Base-by-base conservation (phyloP, 2,888 invertebrate species). In the Oligia fasciuncula region DNA sequence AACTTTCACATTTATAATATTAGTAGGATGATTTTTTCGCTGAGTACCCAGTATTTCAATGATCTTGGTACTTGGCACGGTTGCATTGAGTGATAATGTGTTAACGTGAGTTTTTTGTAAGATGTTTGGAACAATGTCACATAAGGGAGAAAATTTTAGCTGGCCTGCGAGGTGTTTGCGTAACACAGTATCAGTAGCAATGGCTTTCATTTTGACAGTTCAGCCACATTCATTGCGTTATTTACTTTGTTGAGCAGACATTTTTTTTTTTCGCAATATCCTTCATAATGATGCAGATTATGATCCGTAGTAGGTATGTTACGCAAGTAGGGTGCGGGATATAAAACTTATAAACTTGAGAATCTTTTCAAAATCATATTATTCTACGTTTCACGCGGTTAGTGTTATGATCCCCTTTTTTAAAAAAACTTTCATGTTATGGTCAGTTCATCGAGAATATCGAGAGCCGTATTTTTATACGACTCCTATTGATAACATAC, bases 381-480 rank as follows among this genome's bases (percentile, higher is more conserved):
- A n/a, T n/a, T 78, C 17, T 19, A 46, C n/a, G 1, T 46, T 57
- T 70, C 14, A 80, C 14, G 23, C 9, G 40, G 29, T 49, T 23
- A 74, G 19, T 57, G 19, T 35, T 60, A n/a, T n/a, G 43, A 46
- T 62, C 29, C 2, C 11, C 23, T n/a, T 77, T 57, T 71, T 46
- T 29, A 29, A 29, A 14, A 84, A 84, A 72, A 73, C n/a, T 23
- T 65, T 65, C 14, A 71, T n/a, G 13, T n/a, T 43, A 54, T 35
- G 77, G 63, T 67, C 49, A 40, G 13, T 73, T 63, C 17, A 29
- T 69, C 46, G 17, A 54, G 6, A 62, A 74, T 71, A 67, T 63
- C 13, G 14, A 75, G n/a, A 70, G 23, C 35, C 54, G 49, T 84
- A 77, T 77, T 80, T 80, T 80, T 84, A 75, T 87, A 87, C 43